These are phyloP conservation scores for Andrena camellia DNA, from an alignment of 2,888 invertebrate genomes.

Conservation along the genomic window DNA sequence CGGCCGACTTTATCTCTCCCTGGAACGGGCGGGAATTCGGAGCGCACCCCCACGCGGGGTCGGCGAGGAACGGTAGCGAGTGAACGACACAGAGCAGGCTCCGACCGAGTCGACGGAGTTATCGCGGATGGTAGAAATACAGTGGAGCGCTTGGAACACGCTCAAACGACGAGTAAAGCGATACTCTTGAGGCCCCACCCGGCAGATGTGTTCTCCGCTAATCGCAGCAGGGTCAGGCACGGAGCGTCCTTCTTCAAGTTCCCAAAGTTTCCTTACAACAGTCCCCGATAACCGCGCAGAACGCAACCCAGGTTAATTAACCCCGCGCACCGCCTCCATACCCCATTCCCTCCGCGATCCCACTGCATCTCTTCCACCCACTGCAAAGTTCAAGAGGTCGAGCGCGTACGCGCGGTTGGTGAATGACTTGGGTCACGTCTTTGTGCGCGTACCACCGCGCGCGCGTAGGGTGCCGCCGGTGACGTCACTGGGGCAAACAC, in stretches of 20 bases:
- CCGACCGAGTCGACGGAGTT: background rate
- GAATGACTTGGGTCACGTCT: slow-evolving; percentile 51
- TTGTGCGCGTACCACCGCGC: slow-evolving; percentile 44
- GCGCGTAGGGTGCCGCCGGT: slow-evolving; percentile 62
- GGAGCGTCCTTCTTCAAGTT: background rate
- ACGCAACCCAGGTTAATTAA: background rate
- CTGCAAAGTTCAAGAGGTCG: slow-evolving; percentile 1
- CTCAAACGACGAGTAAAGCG: background rate
- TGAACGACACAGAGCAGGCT: background rate
- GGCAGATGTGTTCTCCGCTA: background rate
- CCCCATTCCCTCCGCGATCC: background rate
- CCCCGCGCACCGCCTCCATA: background rate
- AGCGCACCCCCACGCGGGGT: background rate
- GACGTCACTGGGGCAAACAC: slow-evolving; percentile 57
- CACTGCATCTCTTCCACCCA: background rate
- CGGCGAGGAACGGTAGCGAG: background rate
- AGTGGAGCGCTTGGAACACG: background rate
- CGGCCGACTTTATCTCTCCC: slow-evolving; percentile 2
- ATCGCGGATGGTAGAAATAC: background rate
- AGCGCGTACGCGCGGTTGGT: slow-evolving; percentile 29
- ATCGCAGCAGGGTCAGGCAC: background rate
- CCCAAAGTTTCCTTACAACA: background rate
- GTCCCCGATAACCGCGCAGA: background rate
- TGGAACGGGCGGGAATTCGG: slow-evolving; percentile 1
- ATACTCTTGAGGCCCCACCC: background rate